Evolutionary conservation across 2,888 invertebrate genomes (phyloP), one percentile per base, ranked within the genome.

Genomic region (Notodonta ziczac): DNA sequence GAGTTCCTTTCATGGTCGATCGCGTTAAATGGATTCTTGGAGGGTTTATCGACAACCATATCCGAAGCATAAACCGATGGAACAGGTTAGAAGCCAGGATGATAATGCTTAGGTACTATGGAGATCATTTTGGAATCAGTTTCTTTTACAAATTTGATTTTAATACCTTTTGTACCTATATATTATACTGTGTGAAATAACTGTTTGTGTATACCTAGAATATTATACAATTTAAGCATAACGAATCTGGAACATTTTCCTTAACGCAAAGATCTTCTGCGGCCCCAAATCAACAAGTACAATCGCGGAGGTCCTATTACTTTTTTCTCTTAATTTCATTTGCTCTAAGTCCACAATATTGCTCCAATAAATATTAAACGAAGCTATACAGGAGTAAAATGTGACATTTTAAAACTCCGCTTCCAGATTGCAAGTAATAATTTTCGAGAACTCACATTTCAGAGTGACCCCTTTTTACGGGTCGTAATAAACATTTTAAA

Each of bases 391-490:
- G 16, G 14, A 50, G 8, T 16, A 10, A 50, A 50, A 50, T 50
- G 35, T 35, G 52, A 51, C 52, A 53, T 35, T 53, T 53, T 32
- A 24, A 51, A 16, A 16, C 10, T 51, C 52, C 1, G 52, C 8
- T 54, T 8, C 39, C n/a, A 35, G 35, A 54, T 39, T 39, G 54
- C 54, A 35, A 54, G 54, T 54, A 39, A n/a, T 50, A 50, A 50
- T 50, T 54, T 54, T 5, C 7, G 14, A n/a, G 7, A 54, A n/a
- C 32, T 54, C 54, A 54, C 35, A 54, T 54, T 39, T n/a, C 39
- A 35, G 39, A 7, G n/a, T 12, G 35, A 54, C 35, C 54, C 24
- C 46, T 44, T 56, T 56, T 56, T 56, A 44, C 24, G 46, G 14
- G 12, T 52, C 52, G 13, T 54, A 54, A 7, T 14, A 39, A 14